Percentiles rank a stretch among this genome's conserved stretches.
phyloP scores from a whole-genome alignment of 1,140 invertebrate species.

The Drosophila varians region DNA sequence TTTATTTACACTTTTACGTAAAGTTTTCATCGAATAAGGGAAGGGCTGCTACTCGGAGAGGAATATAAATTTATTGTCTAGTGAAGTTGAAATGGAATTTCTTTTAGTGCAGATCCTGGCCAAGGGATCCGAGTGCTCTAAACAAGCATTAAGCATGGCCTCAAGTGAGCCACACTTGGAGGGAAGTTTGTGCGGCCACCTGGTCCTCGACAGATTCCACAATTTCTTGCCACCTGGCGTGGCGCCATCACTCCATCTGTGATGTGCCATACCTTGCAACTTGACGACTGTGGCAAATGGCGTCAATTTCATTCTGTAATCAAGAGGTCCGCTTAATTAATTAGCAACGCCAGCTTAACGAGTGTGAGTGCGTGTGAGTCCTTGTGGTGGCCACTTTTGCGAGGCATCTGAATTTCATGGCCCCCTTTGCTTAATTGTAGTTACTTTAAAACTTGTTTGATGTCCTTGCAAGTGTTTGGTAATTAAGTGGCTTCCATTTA shows the following conservation, averaged over 20 bases:
- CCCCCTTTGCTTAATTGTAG: neutral
- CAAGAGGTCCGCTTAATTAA: constrained; percentile 72
- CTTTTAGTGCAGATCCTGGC: neutral
- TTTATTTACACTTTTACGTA: too few species aligned
- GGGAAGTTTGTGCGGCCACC: constrained; percentile 34
- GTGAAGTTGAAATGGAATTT: too few species aligned
- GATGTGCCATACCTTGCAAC: constrained; percentile 13
- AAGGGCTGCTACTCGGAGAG: too few species aligned
- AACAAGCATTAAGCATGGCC: constrained; percentile 54
- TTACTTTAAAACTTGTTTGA: neutral
- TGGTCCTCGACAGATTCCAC: neutral
- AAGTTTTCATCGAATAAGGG: too few species aligned
- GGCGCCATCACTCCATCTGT: neutral
- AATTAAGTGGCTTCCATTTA: neutral
- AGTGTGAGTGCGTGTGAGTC: neutral
- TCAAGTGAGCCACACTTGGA: constrained; percentile 58
- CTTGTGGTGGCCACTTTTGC: neutral
- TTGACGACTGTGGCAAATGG: constrained; percentile 52
- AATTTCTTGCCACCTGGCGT: neutral
- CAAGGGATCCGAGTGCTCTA: constrained; percentile 12
- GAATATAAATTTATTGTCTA: too few species aligned
- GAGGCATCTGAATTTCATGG: neutral
- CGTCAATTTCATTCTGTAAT: constrained; percentile 75
- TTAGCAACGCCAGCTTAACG: constrained; percentile 39
- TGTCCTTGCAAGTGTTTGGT: neutral